Evolutionary conservation across 2,888 invertebrate species (phyloP).

Genomic region (Desoria tigrina): DNA sequence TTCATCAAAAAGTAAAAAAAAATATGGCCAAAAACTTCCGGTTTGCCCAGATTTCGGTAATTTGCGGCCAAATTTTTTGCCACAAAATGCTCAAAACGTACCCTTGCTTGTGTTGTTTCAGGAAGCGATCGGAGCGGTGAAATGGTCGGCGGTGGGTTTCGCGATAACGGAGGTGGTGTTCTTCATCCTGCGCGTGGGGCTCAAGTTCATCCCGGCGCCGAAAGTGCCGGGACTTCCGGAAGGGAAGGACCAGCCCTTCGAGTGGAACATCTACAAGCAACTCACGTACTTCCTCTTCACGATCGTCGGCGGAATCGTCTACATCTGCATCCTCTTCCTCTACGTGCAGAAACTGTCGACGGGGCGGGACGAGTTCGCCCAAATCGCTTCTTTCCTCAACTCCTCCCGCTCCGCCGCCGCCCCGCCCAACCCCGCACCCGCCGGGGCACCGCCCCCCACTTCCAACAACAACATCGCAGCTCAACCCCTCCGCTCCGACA

Average conservation of each 20-base stretch:
- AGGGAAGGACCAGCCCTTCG: slow-evolving; percentile 41
- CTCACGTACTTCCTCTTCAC: slow-evolving; percentile 49
- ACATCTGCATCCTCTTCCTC: slow-evolving; percentile 46
- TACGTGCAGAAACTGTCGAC: slow-evolving; percentile 38
- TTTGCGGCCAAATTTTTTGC: too few species aligned
- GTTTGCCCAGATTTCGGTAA: too few species aligned
- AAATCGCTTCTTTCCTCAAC: slow-evolving; percentile 40
- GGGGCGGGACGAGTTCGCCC: slow-evolving; percentile 40
- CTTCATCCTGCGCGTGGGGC: slow-evolving; percentile 38
- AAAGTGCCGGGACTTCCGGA: slow-evolving; percentile 31
- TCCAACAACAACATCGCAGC: not conserved
- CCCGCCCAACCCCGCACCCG: too few species aligned
- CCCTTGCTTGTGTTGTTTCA: too few species aligned
- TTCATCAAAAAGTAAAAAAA: too few species aligned
- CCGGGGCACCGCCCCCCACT: slow-evolving; percentile 8
- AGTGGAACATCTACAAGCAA: slow-evolving; percentile 47
- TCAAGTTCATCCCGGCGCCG: slow-evolving; percentile 44
- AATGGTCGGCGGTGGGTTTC: slow-evolving; percentile 46
- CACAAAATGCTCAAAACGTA: too few species aligned
- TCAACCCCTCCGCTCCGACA: not conserved
- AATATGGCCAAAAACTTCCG: too few species aligned
- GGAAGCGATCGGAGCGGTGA: slow-evolving; percentile 43
- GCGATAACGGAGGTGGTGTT: slow-evolving; percentile 41
- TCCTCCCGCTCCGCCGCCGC: slow-evolving; percentile 30
- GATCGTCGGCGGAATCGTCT: slow-evolving; percentile 46